Conservation (phyloP, 2,113 vertebrate species). For the Ictalurus furcatus region DNA sequence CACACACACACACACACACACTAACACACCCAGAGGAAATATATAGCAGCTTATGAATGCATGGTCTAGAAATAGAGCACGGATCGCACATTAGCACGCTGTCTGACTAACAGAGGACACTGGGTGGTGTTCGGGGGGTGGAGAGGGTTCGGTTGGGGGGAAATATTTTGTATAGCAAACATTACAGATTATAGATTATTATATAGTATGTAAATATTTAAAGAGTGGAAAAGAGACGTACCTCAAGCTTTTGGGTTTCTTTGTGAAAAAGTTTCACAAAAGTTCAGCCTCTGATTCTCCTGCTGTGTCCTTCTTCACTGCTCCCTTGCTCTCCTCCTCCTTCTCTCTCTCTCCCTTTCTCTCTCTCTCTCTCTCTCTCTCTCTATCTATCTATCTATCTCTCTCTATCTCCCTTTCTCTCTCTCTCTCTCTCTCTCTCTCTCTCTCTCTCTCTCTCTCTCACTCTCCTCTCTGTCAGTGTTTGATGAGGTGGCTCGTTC, state of each 20-base stretch:
- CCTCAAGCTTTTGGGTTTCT: conserved; percentile 47
- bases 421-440: conserved; percentile 49
- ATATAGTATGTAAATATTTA: not conserved
- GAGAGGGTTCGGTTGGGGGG: not conserved
- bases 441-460: conserved; percentile 47
- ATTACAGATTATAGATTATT: not conserved
- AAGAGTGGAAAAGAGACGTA: conserved; percentile 40
- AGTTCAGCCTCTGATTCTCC: conserved; percentile 32
- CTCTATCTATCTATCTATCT: conserved; percentile 34
- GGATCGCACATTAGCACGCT: conserved; percentile 20
- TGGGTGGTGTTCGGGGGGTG: not conserved
- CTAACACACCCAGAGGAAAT: conserved; percentile 60
- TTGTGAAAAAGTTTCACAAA: conserved; percentile 18
- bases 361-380: conserved; percentile 42
- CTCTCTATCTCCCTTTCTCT: not conserved
- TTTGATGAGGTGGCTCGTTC: not conserved
- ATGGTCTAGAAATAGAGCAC: conserved; percentile 61
- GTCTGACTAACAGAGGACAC: conserved; percentile 18
- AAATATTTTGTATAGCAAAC: not conserved
- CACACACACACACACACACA: conserved; percentile 57
- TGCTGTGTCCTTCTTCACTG: conserved; percentile 57
- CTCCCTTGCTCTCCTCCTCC: conserved; percentile 40
- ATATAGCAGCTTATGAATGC: conserved; percentile 63
- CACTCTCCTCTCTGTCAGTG: conserved; percentile 3
- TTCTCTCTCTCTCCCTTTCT: conserved; percentile 28